phyloP scores from a whole-genome alignment of 2,888 invertebrate species.

The Sphaerophoria taeniata region DNA sequence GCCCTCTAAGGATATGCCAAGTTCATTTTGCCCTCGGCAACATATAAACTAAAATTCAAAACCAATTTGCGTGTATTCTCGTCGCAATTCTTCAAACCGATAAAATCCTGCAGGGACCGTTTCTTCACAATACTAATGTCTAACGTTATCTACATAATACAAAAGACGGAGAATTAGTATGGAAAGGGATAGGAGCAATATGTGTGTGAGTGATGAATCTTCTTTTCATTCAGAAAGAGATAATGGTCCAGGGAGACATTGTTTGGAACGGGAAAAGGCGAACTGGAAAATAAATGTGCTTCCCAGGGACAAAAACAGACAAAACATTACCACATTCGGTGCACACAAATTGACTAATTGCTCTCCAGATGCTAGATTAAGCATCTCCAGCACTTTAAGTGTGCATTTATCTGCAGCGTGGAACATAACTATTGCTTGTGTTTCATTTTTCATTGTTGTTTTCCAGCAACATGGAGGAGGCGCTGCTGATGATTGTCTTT shows the following conservation, averaged over 20 bases:
- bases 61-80: constrained; percentile 88
- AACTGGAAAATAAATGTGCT: too few relatives aligned
- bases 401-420: constrained; percentile 80
- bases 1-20: constrained; percentile 84
- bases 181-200: constrained; percentile 42
- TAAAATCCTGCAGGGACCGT: constrained; percentile 92
- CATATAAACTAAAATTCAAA: constrained; percentile 94
- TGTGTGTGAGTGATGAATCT: constrained; percentile 70
- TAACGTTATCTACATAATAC: constrained; percentile 77
- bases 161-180: neutral
- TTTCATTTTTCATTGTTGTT: constrained; percentile 78
- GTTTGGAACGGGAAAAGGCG: neutral
- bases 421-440: constrained; percentile 81
- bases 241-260: neutral
- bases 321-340: constrained; percentile 80
- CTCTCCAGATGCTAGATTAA: constrained; percentile 78
- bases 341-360: constrained; percentile 82
- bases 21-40: constrained; percentile 85
- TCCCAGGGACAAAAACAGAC: too few relatives aligned
- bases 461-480: constrained; percentile 16
- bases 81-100: constrained; percentile 90
- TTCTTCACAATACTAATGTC: constrained; percentile 81
- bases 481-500: constrained; percentile 26
- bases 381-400: constrained; percentile 79
- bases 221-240: constrained; percentile 44